Evolutionary conservation across 37 sponge, comb jelly and placozoan species (phyloP).

Genomic region (Eunapius fragilis): DNA sequence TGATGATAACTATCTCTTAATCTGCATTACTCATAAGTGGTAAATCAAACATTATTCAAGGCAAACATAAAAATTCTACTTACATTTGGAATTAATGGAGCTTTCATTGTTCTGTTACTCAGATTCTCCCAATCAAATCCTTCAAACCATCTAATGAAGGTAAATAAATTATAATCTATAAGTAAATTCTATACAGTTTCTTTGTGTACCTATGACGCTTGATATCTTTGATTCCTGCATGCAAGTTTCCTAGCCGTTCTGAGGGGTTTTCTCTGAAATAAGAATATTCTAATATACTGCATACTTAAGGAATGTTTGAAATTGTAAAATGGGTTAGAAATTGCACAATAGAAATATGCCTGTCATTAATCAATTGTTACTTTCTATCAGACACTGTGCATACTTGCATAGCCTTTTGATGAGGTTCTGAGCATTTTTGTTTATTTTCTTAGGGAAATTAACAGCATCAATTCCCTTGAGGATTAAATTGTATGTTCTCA

Average conservation of each 20-base stretch:
- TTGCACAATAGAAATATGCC: background rate
- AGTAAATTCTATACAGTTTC: background rate
- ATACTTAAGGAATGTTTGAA: too few relatives aligned
- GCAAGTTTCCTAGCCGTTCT: slow-evolving; percentile 91
- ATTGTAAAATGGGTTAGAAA: background rate
- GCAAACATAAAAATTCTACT: slow-evolving; percentile 13
- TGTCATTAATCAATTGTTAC: too few relatives aligned
- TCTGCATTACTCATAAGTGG: too few relatives aligned
- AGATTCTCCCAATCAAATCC: slow-evolving; percentile 98
- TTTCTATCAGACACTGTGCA: background rate
- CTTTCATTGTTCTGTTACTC: slow-evolving; percentile 55
- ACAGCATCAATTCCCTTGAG: slow-evolving; percentile 93
- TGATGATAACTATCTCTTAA: too few relatives aligned
- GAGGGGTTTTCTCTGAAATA: slow-evolving; percentile 84
- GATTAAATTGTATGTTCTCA: slow-evolving; percentile 98
- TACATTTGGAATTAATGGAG: slow-evolving; percentile 90
- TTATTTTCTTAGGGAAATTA: slow-evolving; percentile 91
- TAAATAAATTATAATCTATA: background rate
- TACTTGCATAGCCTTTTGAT: slow-evolving; percentile 91
- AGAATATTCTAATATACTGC: background rate
- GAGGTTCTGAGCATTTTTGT: slow-evolving; percentile 82
- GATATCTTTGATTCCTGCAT: slow-evolving; percentile 90
- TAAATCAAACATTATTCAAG: too few relatives aligned
- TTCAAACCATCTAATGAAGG: slow-evolving; percentile 85
- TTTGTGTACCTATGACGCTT: slow-evolving; percentile 78